Conservation (phyloP, 2,113 vertebrate species). For the Sinocyclocheilus grahami region DNA sequence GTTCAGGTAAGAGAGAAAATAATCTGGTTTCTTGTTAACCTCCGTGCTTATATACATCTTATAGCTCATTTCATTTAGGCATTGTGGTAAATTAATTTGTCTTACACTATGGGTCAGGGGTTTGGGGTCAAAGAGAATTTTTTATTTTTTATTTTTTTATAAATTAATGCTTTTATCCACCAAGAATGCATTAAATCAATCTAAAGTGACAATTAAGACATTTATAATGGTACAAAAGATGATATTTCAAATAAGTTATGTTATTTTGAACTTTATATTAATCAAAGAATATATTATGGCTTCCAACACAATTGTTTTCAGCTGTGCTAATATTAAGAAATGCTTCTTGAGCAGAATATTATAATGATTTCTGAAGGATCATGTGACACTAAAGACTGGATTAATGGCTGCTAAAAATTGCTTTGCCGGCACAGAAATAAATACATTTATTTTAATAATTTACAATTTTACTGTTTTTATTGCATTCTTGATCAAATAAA, state of each 20-base stretch:
- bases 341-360: background rate
- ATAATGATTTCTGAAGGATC: background rate
- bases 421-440: background rate
- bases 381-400: background rate
- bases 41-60: background rate
- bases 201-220: background rate
- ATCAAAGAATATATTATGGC: background rate
- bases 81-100: background rate
- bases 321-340: background rate
- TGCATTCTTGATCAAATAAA: background rate
- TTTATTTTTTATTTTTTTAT: background rate
- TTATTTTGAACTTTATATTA: background rate
- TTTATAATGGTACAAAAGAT: background rate
- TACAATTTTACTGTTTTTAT: background rate
- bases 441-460: background rate
- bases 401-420: background rate
- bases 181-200: background rate
- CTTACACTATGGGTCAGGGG: background rate
- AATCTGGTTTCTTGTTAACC: background rate
- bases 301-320: background rate
- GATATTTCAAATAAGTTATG: background rate
- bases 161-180: background rate
- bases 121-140: background rate
- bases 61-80: background rate
- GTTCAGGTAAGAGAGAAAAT: conserved; percentile 84